These are phyloP conservation scores for Myxocyprinus asiaticus DNA, from an alignment of 2,113 vertebrate species.

Conservation along the genomic window DNA sequence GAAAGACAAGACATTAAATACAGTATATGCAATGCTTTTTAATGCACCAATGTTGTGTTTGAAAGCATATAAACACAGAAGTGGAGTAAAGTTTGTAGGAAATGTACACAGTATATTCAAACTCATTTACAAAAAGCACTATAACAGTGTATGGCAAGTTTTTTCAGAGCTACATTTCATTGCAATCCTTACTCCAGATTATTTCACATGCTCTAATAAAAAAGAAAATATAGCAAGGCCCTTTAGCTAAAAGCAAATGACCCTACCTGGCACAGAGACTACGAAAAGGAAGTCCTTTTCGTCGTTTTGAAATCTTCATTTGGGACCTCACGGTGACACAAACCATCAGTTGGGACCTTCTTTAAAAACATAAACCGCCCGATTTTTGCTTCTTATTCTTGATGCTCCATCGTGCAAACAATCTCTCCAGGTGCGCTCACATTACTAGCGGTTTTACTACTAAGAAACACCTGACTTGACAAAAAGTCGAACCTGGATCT, in stretches of 20 bases:
- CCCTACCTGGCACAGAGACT: slow-evolving; percentile 75
- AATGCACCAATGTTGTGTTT: slow-evolving; percentile 4
- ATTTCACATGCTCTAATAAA: slow-evolving; percentile 20
- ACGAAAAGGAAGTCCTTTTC: slow-evolving; percentile 67
- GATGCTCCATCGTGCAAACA: not conserved
- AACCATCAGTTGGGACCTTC: slow-evolving; percentile 52
- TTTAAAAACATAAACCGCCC: slow-evolving; percentile 47
- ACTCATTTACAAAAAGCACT: not conserved
- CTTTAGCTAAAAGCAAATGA: not conserved
- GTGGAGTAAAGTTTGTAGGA: slow-evolving; percentile 46
- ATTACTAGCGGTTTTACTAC: not conserved
- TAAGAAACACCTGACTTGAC: not conserved
- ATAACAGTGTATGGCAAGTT: not conserved
- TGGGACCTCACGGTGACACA: slow-evolving; percentile 66
- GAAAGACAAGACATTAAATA: not conserved
- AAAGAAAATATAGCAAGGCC: not conserved
- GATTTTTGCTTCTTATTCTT: not conserved
- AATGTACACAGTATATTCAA: not conserved
- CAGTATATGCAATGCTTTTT: not conserved
- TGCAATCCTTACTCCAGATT: slow-evolving; percentile 36
- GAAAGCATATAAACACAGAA: slow-evolving; percentile 59
- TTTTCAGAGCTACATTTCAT: slow-evolving; percentile 20
- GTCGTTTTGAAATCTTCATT: slow-evolving; percentile 79
- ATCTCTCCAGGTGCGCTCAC: not conserved
- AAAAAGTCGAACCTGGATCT: no score